These are phyloP conservation scores for Danio jaintianensis DNA, from an alignment of 2,797 vertebrate genomes.

Conservation along the genomic window DNA sequence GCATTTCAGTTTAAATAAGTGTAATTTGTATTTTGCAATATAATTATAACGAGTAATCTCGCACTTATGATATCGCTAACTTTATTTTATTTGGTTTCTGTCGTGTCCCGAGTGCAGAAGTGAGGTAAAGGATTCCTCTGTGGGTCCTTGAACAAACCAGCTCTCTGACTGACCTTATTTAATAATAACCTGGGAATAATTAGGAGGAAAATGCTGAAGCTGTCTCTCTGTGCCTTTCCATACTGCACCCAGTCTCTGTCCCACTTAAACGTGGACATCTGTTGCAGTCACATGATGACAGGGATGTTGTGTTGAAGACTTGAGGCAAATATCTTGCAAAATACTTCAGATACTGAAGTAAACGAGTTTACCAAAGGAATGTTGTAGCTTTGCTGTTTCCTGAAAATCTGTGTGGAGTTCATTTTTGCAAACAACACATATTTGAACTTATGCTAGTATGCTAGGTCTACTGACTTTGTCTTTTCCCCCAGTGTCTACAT, in stretches of 20 bases:
- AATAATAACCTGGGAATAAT: conserved; percentile 24
- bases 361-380: conserved; percentile 40
- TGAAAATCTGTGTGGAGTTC: conserved; percentile 10
- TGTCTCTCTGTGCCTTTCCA: conserved; percentile 11
- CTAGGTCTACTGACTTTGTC: not conserved
- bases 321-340: not conserved
- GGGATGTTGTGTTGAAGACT: conserved; percentile 26
- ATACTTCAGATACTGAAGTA: conserved; percentile 28
- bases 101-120: not conserved
- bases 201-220: conserved; percentile 3
- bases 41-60: not conserved
- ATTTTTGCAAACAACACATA: not conserved
- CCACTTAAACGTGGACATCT: conserved; percentile 37
- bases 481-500: not conserved
- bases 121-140: not conserved
- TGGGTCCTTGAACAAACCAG: conserved; percentile 19
- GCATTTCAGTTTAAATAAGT: conserved; percentile 22
- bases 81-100: not conserved
- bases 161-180: conserved; percentile 26
- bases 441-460: not conserved
- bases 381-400: not conserved
- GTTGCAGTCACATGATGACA: conserved; percentile 25
- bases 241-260: conserved; percentile 36
- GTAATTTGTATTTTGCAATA: not conserved
- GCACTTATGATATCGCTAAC: not conserved